Conservation (phyloP, 2,113 vertebrate species). For the Sciurus niger region DNA sequence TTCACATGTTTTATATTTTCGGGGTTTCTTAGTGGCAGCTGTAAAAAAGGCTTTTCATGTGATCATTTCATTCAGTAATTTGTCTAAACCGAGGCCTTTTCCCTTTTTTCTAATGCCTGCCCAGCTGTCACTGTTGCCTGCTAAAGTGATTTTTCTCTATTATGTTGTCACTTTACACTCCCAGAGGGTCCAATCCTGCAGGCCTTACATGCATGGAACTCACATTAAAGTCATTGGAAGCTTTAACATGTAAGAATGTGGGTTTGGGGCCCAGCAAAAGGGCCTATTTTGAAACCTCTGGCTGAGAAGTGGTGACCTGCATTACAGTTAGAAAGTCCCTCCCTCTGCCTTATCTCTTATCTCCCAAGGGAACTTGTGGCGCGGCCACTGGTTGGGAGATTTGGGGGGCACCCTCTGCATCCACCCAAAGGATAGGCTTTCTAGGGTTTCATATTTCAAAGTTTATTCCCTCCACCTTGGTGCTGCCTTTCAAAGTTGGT, state of each 20-base stretch:
- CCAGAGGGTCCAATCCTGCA: slow-evolving; percentile 81
- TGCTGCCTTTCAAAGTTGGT: neutral
- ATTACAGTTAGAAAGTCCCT: neutral
- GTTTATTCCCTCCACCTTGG: neutral
- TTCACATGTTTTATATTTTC: slow-evolving; percentile 85
- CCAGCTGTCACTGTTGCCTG: slow-evolving; percentile 86
- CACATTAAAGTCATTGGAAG: slow-evolving; percentile 78
- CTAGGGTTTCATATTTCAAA: neutral
- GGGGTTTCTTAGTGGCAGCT: slow-evolving; percentile 83
- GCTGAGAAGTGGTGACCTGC: neutral
- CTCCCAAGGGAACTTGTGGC: neutral
- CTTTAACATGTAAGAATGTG: slow-evolving; percentile 73
- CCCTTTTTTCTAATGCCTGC: slow-evolving; percentile 77
- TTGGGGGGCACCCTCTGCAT: neutral
- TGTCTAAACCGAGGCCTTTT: slow-evolving; percentile 83
- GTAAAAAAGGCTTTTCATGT: slow-evolving; percentile 83
- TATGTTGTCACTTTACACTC: slow-evolving; percentile 85
- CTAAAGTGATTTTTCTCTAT: slow-evolving; percentile 86
- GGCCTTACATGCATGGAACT: slow-evolving; percentile 81
- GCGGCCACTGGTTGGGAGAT: neutral
- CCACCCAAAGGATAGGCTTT: neutral
- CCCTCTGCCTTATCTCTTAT: neutral
- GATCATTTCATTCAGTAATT: slow-evolving; percentile 85
- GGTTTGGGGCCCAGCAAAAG: slow-evolving; percentile 59
- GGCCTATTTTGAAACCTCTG: slow-evolving; percentile 36